Evolutionary conservation across 2,797 vertebrate species (phyloP).

Genomic region (Peromyscus nudipes): DNA sequence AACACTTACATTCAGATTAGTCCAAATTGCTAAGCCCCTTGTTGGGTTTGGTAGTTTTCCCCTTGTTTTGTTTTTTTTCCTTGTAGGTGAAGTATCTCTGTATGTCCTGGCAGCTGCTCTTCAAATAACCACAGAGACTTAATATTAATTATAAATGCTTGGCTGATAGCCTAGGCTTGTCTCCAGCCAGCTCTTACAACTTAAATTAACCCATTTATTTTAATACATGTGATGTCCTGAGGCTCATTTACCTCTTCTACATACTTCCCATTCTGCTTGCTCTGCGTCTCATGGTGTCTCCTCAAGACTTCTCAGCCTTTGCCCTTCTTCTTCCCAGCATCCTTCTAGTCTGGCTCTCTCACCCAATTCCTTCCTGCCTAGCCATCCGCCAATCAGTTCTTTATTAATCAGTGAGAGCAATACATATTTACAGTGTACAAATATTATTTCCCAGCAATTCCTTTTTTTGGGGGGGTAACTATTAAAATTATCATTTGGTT

Average conservation of each 20-base stretch:
- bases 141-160: not conserved
- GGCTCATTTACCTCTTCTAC: not conserved
- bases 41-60: not conserved
- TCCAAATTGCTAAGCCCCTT: not conserved
- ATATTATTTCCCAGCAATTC: not conserved
- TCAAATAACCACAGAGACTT: not conserved
- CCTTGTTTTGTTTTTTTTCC: not conserved
- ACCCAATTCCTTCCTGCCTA: not conserved
- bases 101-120: not conserved
- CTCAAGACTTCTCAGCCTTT: not conserved
- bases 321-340: not conserved
- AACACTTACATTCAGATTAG: conserved; percentile 54
- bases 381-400: not conserved
- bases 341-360: not conserved
- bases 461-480: not conserved
- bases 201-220: not conserved
- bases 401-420: not conserved
- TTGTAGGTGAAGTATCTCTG: not conserved
- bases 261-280: not conserved
- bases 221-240: not conserved
- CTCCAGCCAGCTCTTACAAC: not conserved
- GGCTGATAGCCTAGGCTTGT: not conserved
- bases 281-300: not conserved
- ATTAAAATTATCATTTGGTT: not conserved
- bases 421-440: not conserved